Evolutionary conservation across 2,113 vertebrate species (phyloP).

Genomic region (Platichthys stellatus): DNA sequence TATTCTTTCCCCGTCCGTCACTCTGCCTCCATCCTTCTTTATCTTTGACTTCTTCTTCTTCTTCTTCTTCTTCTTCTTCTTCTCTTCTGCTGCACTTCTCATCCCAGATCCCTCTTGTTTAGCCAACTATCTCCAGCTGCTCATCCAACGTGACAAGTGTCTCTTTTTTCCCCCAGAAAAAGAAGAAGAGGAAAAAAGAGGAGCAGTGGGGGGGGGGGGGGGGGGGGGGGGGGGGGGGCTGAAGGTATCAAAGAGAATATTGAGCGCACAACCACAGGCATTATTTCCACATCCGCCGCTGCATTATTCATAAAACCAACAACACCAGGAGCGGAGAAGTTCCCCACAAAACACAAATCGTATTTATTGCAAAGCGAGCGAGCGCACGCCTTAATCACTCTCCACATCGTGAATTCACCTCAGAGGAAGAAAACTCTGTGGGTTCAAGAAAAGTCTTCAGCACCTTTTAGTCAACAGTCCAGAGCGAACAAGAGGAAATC

Average conservation of each 20-base stretch:
- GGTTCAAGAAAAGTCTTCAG: not conserved
- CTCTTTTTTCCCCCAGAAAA: constrained; percentile 35
- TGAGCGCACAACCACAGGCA: constrained; percentile 67
- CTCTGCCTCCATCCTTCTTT: constrained; percentile 25
- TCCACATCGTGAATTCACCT: too few species aligned
- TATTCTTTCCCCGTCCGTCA: constrained; percentile 4
- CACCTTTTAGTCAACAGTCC: constrained; percentile 14
- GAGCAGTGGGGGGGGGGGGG: not conserved
- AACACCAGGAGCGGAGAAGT: constrained; percentile 53
- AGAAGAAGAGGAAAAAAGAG: constrained; percentile 13
- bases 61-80: not conserved
- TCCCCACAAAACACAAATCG: constrained; percentile 54
- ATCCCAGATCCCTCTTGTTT: constrained; percentile 48
- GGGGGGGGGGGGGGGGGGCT: constrained; percentile 42
- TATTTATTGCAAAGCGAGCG: constrained; percentile 57
- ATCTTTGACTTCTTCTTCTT: constrained; percentile 19
- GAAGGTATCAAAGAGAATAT: constrained; percentile 80
- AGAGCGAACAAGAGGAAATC: not conserved
- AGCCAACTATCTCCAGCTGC: constrained; percentile 50
- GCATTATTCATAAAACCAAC: constrained; percentile 79
- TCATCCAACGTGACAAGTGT: constrained; percentile 63
- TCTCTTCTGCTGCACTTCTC: constrained; percentile 34
- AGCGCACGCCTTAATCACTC: constrained; percentile 19
- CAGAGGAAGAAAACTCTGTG: not conserved
- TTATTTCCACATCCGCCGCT: constrained; percentile 74